Percentiles rank a stretch among this genome's conserved stretches.
These are phyloP conservation scores for Rhinoderma darwinii DNA, from an alignment of 2,113 vertebrate species.

Conservation along the genomic window DNA sequence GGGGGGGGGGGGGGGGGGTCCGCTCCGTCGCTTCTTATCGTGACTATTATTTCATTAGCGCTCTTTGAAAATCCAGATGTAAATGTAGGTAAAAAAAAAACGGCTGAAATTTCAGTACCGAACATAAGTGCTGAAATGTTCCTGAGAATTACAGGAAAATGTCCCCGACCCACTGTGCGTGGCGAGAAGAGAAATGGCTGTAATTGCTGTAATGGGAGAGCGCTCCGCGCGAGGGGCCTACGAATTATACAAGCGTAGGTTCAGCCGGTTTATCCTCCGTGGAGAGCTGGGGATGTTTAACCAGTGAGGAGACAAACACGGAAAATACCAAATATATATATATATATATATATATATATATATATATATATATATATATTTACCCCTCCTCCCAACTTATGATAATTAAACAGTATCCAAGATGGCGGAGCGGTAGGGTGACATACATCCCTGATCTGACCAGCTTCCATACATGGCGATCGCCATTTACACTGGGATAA, in stretches of 20 bases:
- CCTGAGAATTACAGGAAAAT: slow-evolving; percentile 9
- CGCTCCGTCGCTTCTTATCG: not conserved
- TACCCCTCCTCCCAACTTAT: too few relatives aligned
- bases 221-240: not conserved
- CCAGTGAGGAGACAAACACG: not conserved
- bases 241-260: not conserved
- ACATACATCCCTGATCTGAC: too few relatives aligned
- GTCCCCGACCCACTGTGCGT: slow-evolving; percentile 3
- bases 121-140: slow-evolving; percentile 5
- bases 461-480: too few relatives aligned
- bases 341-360: too few relatives aligned
- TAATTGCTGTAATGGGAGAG: slow-evolving; percentile 31
- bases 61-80: slow-evolving; percentile 2
- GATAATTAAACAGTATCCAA: too few relatives aligned
- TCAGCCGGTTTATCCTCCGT: not conserved
- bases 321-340: too few relatives aligned
- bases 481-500: too few relatives aligned
- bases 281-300: not conserved
- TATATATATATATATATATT: too few relatives aligned
- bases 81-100: not conserved
- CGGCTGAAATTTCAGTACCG: not conserved
- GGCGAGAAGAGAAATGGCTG: not conserved
- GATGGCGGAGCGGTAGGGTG: too few relatives aligned
- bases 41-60: slow-evolving; percentile 6
- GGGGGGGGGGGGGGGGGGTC: not conserved